A percentile compares a stretch with the other conserved stretches of the same genome.
Evolutionary conservation across 2,888 invertebrate species (phyloP).

Genomic region (Elegia similella): DNA sequence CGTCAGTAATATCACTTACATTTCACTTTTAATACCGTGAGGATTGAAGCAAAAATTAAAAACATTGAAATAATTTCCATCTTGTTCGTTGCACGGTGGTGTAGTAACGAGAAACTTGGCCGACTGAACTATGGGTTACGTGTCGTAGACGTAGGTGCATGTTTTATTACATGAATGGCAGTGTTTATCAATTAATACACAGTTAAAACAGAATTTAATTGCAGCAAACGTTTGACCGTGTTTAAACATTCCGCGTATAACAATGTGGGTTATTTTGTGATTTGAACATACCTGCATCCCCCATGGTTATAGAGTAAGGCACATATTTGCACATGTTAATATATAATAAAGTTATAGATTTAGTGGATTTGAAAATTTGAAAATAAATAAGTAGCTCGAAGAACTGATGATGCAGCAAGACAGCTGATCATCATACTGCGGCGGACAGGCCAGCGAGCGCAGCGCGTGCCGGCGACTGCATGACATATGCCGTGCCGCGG

Average conservation of each 20-base stretch:
- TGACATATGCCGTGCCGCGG: not conserved
- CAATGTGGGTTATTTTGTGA: constrained; percentile 6
- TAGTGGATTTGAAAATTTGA: not conserved
- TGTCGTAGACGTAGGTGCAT: constrained; percentile 12
- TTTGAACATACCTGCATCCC: constrained; percentile 1
- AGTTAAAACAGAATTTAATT: constrained; percentile 13
- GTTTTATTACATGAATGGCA: constrained; percentile 14
- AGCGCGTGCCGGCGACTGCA: not conserved
- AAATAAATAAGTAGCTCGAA: no score
- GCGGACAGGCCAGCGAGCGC: not conserved
- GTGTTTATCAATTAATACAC: constrained; percentile 14
- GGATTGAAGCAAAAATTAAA: not conserved
- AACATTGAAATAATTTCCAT: constrained; percentile 53
- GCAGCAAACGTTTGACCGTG: constrained; percentile 5
- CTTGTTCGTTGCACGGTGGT: constrained; percentile 41
- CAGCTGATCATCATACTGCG: not conserved
- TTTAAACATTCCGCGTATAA: constrained; percentile 5
- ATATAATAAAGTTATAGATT: not conserved
- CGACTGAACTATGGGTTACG: constrained; percentile 13
- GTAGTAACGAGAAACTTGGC: constrained; percentile 7
- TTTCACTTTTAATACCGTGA: constrained; percentile 6
- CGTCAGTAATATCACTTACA: constrained; percentile 1
- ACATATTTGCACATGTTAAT: constrained; percentile 6
- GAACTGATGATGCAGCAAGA: not conserved
- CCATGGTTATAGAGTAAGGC: constrained; percentile 3